phyloP scores from a whole-genome alignment of 2,113 vertebrate genomes.

The Nymphicus hollandicus region DNA sequence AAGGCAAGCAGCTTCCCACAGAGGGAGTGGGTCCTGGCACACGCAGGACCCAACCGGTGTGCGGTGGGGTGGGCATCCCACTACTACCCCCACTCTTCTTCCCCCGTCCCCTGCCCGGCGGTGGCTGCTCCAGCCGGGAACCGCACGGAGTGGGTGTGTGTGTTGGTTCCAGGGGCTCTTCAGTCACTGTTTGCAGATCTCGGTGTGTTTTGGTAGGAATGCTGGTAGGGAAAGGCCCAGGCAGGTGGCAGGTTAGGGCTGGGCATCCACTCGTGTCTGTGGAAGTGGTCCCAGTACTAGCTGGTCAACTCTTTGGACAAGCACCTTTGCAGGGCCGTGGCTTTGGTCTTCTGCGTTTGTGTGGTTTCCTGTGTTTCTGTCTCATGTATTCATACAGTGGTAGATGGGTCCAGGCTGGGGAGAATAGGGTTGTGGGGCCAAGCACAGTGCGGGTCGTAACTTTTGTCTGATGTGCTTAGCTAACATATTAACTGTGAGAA shows the following conservation, averaged over 20 bases:
- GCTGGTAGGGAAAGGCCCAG: not conserved
- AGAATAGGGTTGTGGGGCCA: not conserved
- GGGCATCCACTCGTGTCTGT: not conserved
- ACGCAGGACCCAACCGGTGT: rapidly evolving
- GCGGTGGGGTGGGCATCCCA: not conserved
- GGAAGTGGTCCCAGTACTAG: not conserved
- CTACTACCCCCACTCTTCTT: not conserved
- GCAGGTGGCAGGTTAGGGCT: not conserved
- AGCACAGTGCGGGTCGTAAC: not conserved
- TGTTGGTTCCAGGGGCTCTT: not conserved
- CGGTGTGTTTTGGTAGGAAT: not conserved
- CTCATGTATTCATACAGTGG: rapidly evolving
- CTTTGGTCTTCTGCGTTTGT: not conserved
- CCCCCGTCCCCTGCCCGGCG: not conserved
- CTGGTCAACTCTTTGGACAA: rapidly evolving
- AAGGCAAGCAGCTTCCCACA: not conserved
- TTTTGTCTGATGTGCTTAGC: not conserved
- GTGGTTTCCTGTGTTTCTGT: not conserved
- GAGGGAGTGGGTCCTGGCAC: not conserved
- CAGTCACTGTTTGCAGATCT: not conserved
- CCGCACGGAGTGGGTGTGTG: too few relatives aligned
- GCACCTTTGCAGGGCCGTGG: not conserved
- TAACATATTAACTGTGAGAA: constrained; percentile 34
- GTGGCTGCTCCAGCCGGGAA: not conserved
- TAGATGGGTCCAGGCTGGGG: not conserved